Evolutionary conservation across 2,113 vertebrate genomes (phyloP).

Genomic region (Triplophysa rosa): DNA sequence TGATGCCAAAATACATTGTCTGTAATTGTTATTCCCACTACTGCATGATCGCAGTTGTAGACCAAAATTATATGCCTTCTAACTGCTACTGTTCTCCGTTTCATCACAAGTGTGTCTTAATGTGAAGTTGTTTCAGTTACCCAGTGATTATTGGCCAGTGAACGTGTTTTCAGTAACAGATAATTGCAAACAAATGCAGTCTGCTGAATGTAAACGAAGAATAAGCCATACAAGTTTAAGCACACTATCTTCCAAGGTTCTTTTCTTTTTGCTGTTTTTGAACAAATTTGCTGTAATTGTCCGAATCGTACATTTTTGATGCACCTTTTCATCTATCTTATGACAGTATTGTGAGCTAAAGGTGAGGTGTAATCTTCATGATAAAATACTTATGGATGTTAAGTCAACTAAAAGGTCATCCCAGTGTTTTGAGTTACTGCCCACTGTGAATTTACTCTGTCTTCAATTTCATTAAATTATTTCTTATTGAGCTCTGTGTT

Average conservation of each 20-base stretch:
- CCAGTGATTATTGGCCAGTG: constrained; percentile 4
- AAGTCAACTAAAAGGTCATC: constrained; percentile 26
- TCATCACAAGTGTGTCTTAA: constrained; percentile 20
- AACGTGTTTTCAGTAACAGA: constrained; percentile 2
- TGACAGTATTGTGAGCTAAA: constrained; percentile 45
- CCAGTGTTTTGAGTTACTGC: constrained; percentile 23
- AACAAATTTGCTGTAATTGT: constrained; percentile 24
- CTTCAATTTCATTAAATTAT: constrained; percentile 51
- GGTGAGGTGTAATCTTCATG: constrained; percentile 38
- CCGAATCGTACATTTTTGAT: constrained; percentile 27
- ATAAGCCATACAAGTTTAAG: constrained; percentile 47
- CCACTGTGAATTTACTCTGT: constrained; percentile 41
- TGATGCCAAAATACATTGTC: constrained; percentile 3
- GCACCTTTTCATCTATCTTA: constrained; percentile 29
- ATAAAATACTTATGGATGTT: constrained; percentile 37
- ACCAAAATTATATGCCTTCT: background rate
- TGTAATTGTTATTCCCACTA: constrained; percentile 30
- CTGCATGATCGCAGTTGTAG: constrained; percentile 37
- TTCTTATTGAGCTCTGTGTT: constrained; percentile 16
- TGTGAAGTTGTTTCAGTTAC: constrained; percentile 24
- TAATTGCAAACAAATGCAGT: constrained; percentile 30
- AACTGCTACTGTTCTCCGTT: constrained; percentile 12
- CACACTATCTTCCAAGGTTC: constrained; percentile 23
- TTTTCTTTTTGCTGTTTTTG: constrained; percentile 22
- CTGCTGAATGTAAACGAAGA: constrained; percentile 39